Base-by-base conservation (phyloP, 1,140 invertebrate species). In the Brachionus plicatilis region DNA sequence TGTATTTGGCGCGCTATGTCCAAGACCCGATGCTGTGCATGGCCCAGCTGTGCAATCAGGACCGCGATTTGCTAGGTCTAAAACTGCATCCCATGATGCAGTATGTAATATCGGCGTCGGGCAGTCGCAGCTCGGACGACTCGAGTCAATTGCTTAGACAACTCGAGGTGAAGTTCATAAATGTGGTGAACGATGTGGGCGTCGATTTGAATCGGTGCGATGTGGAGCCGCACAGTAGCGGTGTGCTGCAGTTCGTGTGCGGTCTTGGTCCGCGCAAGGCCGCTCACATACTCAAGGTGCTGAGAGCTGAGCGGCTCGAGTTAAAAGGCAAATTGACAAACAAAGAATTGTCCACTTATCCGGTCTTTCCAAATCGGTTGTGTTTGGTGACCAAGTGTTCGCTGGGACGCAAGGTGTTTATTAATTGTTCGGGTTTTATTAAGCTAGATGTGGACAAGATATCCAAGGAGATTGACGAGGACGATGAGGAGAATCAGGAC, bases 391-490 rank as follows among this genome's bases (percentile, higher is more conserved):
- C 53, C 12, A 65, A 79, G 56, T 78, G 37, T 68, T 20, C 37
- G 9, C 24, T 85, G 1, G 84, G 75, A 33, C 27, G 27, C 12
- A 27, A 70, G 65, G 95, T 99, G 0, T 99, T 99, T 86, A 96
- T 99, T 85, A 99, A 99, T 88, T 99, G 96, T 91, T 96, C 97
- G 50, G 98, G 97, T 45, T 99, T 99, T 87, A 97, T 99, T 27
- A 98, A 96, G 91, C 98, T 99, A 85, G 97, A 99, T 86, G 98
- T 96, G 0, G 95, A 94, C 86, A 94, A 95, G 85, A 89, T 98
- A 20, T 76, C 72, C 0, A 95, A 95, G 12, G 96, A 98, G 87
- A 94, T 90, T 89, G 91, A 89, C 85, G 84, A 86, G 41, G 41
- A 33, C 9, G 33, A 68, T 1, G 45, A 85, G 33, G 82, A 68